Evolutionary conservation across 1,140 invertebrate species (phyloP).

Genomic region (Muscidifurax raptorellus): DNA sequence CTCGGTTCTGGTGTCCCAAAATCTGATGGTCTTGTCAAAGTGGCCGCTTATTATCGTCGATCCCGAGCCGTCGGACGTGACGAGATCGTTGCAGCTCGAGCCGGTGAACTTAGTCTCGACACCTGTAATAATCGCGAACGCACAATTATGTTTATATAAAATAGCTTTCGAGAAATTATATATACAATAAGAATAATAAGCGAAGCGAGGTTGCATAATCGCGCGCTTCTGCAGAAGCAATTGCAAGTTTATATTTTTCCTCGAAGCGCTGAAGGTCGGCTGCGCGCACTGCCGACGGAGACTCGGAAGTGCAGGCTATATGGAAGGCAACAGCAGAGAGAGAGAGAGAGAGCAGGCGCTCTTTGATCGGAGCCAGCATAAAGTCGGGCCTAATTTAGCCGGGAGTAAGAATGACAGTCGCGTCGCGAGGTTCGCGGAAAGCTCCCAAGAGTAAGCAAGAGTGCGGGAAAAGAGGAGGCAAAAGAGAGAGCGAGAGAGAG

Average conservation of each 20-base stretch:
- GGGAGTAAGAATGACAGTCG: constrained; percentile 54
- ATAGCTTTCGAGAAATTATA: constrained; percentile 21
- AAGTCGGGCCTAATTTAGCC: constrained; percentile 49
- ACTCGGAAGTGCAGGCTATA: neutral
- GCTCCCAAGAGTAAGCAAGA: constrained; percentile 45
- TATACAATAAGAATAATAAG: neutral
- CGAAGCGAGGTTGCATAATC: neutral
- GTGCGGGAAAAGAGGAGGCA: neutral
- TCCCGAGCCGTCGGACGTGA: constrained; percentile 90
- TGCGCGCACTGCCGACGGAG: too few relatives aligned
- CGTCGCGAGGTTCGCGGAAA: constrained; percentile 55
- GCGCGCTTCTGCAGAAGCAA: neutral
- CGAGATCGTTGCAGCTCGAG: constrained; percentile 96
- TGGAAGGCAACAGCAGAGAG: neutral
- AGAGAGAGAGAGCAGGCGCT: neutral
- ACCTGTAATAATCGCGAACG: constrained; percentile 77
- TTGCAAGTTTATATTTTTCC: constrained; percentile 2
- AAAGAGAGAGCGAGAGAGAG: neutral
- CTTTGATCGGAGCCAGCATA: constrained; percentile 53
- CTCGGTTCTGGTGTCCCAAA: constrained; percentile 95
- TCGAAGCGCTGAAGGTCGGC: neutral
- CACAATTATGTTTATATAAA: constrained; percentile 32
- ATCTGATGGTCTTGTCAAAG: constrained; percentile 96
- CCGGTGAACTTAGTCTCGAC: constrained; percentile 97
- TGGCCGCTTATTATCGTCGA: constrained; percentile 97